Evolutionary conservation across 2,888 invertebrate species (phyloP).

Genomic region (Thumatha senex): DNA sequence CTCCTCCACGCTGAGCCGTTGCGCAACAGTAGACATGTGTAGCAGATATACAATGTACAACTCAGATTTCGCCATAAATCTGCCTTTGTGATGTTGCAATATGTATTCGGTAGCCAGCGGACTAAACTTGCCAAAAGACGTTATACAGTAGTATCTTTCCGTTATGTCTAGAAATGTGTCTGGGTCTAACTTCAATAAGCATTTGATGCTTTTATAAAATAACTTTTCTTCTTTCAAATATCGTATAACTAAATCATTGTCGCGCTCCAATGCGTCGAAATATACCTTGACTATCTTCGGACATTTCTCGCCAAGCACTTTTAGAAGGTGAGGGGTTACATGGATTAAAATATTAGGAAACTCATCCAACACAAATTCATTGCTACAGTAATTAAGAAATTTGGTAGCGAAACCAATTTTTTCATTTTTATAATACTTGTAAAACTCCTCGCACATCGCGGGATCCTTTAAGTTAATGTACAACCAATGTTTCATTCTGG

Average conservation of each 20-base stretch:
- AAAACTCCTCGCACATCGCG: constrained; percentile 52
- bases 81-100: constrained; percentile 46
- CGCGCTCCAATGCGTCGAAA: constrained; percentile 45
- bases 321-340: constrained; percentile 48
- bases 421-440: constrained; percentile 46
- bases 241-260: constrained; percentile 29
- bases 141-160: constrained; percentile 48
- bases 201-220: constrained; percentile 47
- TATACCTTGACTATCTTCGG: constrained; percentile 49
- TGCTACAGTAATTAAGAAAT: constrained; percentile 49
- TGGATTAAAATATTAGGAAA: constrained; percentile 42
- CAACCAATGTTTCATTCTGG: constrained; percentile 55
- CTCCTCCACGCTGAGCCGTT: constrained; percentile 45
- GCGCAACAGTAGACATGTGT: constrained; percentile 47
- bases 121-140: constrained; percentile 30
- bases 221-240: constrained; percentile 34
- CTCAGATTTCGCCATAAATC: constrained; percentile 50
- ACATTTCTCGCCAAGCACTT: constrained; percentile 51
- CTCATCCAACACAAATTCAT: constrained; percentile 46
- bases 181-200: constrained; percentile 47
- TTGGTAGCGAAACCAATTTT: constrained; percentile 47
- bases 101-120: constrained; percentile 46
- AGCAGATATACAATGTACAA: constrained; percentile 51
- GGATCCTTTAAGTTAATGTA: constrained; percentile 40
- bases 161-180: constrained; percentile 50